Base-by-base conservation (phyloP, 1,140 invertebrate genomes). In the Coboldia fuscipes region DNA sequence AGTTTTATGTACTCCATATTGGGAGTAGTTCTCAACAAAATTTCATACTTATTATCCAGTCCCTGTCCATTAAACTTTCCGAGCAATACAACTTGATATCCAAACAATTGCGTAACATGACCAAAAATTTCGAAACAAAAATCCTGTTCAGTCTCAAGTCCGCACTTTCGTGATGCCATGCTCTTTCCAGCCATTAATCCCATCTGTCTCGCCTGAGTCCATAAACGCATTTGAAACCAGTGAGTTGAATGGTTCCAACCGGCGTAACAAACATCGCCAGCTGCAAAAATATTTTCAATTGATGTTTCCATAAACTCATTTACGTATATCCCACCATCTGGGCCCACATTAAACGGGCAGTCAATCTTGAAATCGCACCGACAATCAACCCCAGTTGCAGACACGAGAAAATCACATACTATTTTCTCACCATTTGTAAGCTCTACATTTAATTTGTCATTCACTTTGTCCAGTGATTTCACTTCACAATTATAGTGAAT, bases 171-270 rank as follows among this genome's bases (percentile, higher is more conserved):
- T 3, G 70, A 72, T 38, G 70, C 63, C 83, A 99, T 97, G 38
- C 76, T 75, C 53, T 85, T 81, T 1, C 84, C 90, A 12, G 81
- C 86, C 63, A 92, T 94, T 27, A 66, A 63, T 9, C 92, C 94
- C 92, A 97, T 97, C 59, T 96, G 89, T 39, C 88, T 58, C 0
- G 93, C 94, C 62, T 99, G 94, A 4, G 88, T 89, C 94, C 94
- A 99, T 2, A 98, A 54, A 31, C 89, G 64, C 77, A 97, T 89
- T 60, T 96, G 90, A 56, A 93, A 81, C 93, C 93, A 97, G 49
- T 93, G 81, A 24, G 64, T 51, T 1, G 84, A 67, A 33, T 58
- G 45, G 13, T 67, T 49, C 92, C 93, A 97, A 19, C 53, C 52
- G 19, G 77, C 73, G 39, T 66, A 66, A 46, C 88, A 94, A 7